Base-by-base conservation (phyloP, 2,888 invertebrate genomes). In the Mellilla xanthometata region DNA sequence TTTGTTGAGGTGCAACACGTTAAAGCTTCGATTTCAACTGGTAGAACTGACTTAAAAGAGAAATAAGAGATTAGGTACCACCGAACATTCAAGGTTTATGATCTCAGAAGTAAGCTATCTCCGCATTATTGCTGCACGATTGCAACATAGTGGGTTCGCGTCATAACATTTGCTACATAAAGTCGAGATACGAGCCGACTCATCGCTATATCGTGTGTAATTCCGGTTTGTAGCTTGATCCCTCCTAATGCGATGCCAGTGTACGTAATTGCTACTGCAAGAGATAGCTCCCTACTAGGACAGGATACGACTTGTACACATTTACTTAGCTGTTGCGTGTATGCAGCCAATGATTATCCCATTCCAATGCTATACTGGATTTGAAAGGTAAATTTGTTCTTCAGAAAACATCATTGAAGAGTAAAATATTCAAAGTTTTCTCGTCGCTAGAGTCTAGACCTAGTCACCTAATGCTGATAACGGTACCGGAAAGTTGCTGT, bases 141-240 rank as follows among this genome's bases (percentile, higher is more conserved):
- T 46, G 40, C 43, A 54, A 56, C 56, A 53, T 56, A 56, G 58
- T 61, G 50, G 54, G 56, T 52, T 39, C 54, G 44, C 58, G 58
- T 69, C 68, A 70, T 53, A 68, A 67, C 61, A 67, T 65, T 62
- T 60, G 57, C 58, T 51, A 49, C 53, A 38, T 57, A 58, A 58
- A 64, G 65, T 62, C 62, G 59, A 60, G 58, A 62, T 62, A 65
- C 54, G 36, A 47, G 35, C 12, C 38, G 39, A 39, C 40, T 40
- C 38, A 38, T 40, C 34, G 39, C 19, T 12, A 32, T 36, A 24
- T 31, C 26, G 30, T 11, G 15, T 35, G 30, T 42, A 28, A n/a
- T 35, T 36, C 46, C 46, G 47, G 53, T 53, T 47, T 52, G 36
- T 22, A 26, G 12, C 24, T 12, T 46, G 35, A 46, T 46, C 46